A percentile compares a stretch with the other conserved stretches of the same genome.
Evolutionary conservation across 2,113 vertebrate species (phyloP).

Genomic region (Festucalex cinctus): DNA sequence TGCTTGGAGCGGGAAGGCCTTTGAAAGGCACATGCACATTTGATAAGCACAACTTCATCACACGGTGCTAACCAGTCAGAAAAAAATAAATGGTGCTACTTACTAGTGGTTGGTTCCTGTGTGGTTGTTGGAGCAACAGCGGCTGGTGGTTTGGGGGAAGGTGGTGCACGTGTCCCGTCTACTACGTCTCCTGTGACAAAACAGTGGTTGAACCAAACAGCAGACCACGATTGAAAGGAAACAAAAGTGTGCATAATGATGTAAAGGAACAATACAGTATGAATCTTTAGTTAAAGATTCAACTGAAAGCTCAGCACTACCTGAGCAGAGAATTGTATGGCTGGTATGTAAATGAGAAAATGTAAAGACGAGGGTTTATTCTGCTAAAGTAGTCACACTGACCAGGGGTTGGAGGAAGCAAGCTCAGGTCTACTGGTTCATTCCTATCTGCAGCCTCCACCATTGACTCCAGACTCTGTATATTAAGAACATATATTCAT

Average conservation of each 20-base stretch:
- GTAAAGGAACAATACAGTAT: background rate
- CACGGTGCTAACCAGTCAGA: background rate
- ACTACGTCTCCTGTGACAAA: constrained; percentile 49
- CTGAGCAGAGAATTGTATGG: background rate
- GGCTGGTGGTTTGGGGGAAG: constrained; percentile 31
- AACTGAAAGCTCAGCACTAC: background rate
- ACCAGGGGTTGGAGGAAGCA: constrained; percentile 82
- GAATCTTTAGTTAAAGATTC: background rate
- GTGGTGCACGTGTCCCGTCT: constrained; percentile 29
- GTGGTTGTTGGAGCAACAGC: constrained; percentile 21
- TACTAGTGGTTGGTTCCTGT: constrained; percentile 49
- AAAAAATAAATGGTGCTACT: background rate
- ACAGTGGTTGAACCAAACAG: background rate
- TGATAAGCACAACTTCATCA: background rate
- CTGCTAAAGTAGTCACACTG: constrained; percentile 27
- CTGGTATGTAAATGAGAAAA: background rate
- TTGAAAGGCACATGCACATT: constrained; percentile 14
- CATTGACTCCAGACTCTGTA: constrained; percentile 77
- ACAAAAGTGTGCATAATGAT: background rate
- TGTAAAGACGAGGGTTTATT: background rate
- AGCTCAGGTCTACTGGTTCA: constrained; percentile 70
- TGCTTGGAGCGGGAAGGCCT: constrained; percentile 75
- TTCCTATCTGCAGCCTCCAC: constrained; percentile 73
- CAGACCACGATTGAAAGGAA: background rate
- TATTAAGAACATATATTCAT: background rate